Conservation (phyloP, 2,797 vertebrate species). For the Scyliorhinus canicula region DNA sequence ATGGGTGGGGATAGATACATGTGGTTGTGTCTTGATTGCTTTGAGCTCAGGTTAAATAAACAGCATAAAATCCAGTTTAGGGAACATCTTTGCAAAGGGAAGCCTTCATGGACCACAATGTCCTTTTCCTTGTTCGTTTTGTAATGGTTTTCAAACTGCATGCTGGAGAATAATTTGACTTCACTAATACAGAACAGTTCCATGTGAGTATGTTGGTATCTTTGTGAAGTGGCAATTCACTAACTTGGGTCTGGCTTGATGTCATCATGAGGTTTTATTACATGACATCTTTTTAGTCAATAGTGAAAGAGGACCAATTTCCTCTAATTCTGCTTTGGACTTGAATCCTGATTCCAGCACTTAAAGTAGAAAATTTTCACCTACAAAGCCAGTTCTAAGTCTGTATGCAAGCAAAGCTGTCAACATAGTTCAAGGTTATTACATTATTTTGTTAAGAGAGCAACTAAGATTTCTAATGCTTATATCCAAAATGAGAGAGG, state of each 20-base stretch:
- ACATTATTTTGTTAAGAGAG: not conserved
- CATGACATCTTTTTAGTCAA: not conserved
- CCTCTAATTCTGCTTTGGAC: not conserved
- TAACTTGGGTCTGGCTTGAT: not conserved
- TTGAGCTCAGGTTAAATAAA: not conserved
- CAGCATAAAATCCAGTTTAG: not conserved
- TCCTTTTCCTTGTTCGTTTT: not conserved
- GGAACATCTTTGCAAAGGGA: not conserved
- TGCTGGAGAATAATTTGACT: not conserved
- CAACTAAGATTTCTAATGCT: not conserved
- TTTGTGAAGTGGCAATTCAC: not conserved
- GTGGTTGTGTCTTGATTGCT: not conserved
- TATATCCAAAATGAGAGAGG: not conserved
- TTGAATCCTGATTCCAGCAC: not conserved
- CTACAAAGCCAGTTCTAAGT: not conserved
- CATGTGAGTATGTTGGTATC: not conserved
- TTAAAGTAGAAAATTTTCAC: not conserved
- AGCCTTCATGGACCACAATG: not conserved
- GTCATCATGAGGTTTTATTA: not conserved
- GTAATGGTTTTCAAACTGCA: not conserved
- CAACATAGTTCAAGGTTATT: not conserved
- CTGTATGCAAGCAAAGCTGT: not conserved
- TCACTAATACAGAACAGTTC: not conserved
- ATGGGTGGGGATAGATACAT: not conserved
- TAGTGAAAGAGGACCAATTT: not conserved